Evolutionary conservation across 2,888 invertebrate genomes (phyloP).

Genomic region (Cantharis nigra): DNA sequence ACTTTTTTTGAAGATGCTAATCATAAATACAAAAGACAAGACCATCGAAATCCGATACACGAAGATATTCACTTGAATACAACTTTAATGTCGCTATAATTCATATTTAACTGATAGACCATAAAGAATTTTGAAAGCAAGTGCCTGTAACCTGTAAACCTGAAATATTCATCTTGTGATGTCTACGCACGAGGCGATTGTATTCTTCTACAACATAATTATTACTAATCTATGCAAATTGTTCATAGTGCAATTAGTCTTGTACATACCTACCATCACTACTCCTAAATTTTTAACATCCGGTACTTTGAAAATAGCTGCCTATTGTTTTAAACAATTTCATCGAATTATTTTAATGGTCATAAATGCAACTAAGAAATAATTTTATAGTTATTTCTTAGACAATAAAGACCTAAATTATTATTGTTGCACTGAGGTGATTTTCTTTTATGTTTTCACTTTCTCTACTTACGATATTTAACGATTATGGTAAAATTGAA

Average conservation of each 20-base stretch:
- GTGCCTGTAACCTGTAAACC: background rate
- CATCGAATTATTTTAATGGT: slow-evolving; percentile 25
- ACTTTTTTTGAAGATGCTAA: background rate
- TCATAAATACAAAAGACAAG: slow-evolving; percentile 13
- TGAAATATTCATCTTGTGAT: slow-evolving; percentile 6
- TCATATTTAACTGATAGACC: slow-evolving; percentile 11
- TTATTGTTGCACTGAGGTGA: background rate
- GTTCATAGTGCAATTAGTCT: slow-evolving; percentile 9
- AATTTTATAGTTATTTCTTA: slow-evolving; percentile 27
- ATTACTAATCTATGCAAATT: slow-evolving; percentile 36
- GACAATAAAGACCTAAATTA: slow-evolving; percentile 25
- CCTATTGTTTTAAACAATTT: slow-evolving; percentile 27
- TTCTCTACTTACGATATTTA: background rate
- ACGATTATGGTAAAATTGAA: background rate
- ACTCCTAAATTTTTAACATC: slow-evolving; percentile 13
- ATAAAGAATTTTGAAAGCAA: slow-evolving; percentile 1
- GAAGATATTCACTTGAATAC: slow-evolving; percentile 13
- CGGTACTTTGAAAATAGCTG: slow-evolving; percentile 11
- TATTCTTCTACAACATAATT: slow-evolving; percentile 3
- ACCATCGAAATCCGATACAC: slow-evolving; percentile 22
- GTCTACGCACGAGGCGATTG: slow-evolving; percentile 8
- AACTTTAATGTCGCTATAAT: slow-evolving; percentile 13
- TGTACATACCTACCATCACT: slow-evolving; percentile 9
- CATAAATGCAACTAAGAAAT: slow-evolving; percentile 5
- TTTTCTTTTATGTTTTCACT: background rate